Base-by-base conservation (phyloP, 2,888 invertebrate species). In the Tricholauxania praeusta region DNA sequence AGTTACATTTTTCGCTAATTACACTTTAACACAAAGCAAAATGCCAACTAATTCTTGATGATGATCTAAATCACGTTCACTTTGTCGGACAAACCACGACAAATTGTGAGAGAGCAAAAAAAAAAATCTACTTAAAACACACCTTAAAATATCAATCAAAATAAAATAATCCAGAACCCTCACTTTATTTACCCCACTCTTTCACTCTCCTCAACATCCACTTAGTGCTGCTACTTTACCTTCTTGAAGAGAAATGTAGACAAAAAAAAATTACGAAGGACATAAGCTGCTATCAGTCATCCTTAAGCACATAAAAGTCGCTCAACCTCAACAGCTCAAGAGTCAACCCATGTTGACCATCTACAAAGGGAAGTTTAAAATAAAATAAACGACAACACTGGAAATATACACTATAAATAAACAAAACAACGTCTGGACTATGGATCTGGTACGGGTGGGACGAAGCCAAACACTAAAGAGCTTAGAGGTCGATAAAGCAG, bases 121-220 rank as follows among this genome's bases (percentile, higher is more conserved):
- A 55, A 74, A 59, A 3, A 67, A 51, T n/a, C n/a, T n/a, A n/a
- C n/a, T n/a, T n/a, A 60, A 65, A 51, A 66, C 71, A 75, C 73
- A 75, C 73, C 72, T 74, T 72, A 51, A 72, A 73, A 72, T 75
- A 75, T 75, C 75, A 75, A 75, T 75, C 75, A 75, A 72, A 73
- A 71, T 72, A 71, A 74, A 74, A 72, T 72, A 75, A 74, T 39
- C 39, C 39, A 39, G 39, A 39, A 10, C 1, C 39, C 10, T 10
- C 39, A 39, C 10, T 39, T 39, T 10, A 39, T 7, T 4, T n/a
- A 22, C 55, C 12, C 55, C 22, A 3, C 53, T n/a, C 7, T 15
- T 55, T 12, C 12, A 19, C 19, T 8, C 17, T 55, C 55, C 5
- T 55, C 55, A 28, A 49, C 72, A 68, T 60, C 70, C 51, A 72